Evolutionary conservation across 2,797 vertebrate species (phyloP), one percentile per base, ranked within the genome.

Genomic region (Coilia nasus): DNA sequence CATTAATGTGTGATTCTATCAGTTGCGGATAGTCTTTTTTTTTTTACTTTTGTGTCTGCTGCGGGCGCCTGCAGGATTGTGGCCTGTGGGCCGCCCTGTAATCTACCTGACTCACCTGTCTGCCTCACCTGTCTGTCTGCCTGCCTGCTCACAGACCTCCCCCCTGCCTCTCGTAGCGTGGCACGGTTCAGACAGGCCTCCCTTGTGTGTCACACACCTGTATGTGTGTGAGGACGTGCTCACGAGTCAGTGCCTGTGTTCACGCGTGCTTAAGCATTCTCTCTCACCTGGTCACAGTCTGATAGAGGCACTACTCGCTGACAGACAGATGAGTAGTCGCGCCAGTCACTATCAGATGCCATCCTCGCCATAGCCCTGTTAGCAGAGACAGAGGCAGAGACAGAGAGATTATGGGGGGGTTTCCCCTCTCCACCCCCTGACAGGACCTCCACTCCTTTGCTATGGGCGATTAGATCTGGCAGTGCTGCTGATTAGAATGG

Each of bases 401-500:
- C 6, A 17, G 14, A 59, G 14, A 4, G 15, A 59, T 15, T 15
- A 14, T 4, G 56, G 14, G 56, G 14, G 14, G 10, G 59, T 21
- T n/a, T 41, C 35, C 35, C 35, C 35, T 41, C 17, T 17, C 57
- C 3, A 21, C 15, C 15, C 10, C 57, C 57, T 21, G 0, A 59
- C 19, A 19, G 57, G 17, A 59, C 17, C 57, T 59, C 2, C 5
- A 21, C 57, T 23, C 21, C 21, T 62, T 23, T 23, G 60, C 60
- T 62, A 21, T n/a, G 81, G 83, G 46, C 80, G 23, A 9, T 64
- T 28, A 12, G 62, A 41, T 90, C 88, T 88, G 86, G 87, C 90
- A 87, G 88, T 87, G 91, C 84, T 88, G 86, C 88, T 75, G 82
- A 83, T 87, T 89, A 87, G 85, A 88, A 82, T 80, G 82, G 85